These are phyloP conservation scores for Lamellibrachia satsuma DNA, from an alignment of 2,888 invertebrate genomes.

Conservation along the genomic window DNA sequence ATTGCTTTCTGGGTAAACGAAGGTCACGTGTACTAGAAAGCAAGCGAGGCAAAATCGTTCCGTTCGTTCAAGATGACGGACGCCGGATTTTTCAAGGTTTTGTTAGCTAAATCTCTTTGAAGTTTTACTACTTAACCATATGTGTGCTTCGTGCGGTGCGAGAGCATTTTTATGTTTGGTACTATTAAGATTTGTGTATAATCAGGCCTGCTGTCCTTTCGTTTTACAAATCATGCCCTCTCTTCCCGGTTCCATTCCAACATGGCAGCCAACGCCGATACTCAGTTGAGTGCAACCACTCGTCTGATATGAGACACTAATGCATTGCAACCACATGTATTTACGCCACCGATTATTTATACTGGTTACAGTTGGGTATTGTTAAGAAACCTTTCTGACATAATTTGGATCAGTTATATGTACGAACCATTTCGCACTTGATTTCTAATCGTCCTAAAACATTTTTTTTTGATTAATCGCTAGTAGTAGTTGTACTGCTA, in stretches of 20 bases:
- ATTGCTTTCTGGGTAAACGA: conserved; percentile 8
- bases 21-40: conserved; percentile 29
- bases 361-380: no score
- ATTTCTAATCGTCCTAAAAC: no score
- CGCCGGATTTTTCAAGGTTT: conserved; percentile 67
- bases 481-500: no score
- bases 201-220: neutral
- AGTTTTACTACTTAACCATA: conserved; percentile 17
- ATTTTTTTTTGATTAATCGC: no score
- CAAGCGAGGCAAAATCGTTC: conserved; percentile 21
- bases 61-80: conserved; percentile 61
- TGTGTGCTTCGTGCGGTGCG: neutral
- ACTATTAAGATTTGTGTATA: neutral
- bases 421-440: neutral
- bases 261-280: conserved; percentile 17
- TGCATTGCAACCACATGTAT: neutral
- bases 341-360: neutral
- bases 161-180: neutral
- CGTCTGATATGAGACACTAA: neutral
- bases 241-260: conserved; percentile 6
- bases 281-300: neutral
- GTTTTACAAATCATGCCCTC: neutral
- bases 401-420: neutral
- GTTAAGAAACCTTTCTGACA: no score
- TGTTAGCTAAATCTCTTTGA: conserved; percentile 20